phyloP scores from a whole-genome alignment of 2,797 vertebrate species.

The Furcifer pardalis region DNA sequence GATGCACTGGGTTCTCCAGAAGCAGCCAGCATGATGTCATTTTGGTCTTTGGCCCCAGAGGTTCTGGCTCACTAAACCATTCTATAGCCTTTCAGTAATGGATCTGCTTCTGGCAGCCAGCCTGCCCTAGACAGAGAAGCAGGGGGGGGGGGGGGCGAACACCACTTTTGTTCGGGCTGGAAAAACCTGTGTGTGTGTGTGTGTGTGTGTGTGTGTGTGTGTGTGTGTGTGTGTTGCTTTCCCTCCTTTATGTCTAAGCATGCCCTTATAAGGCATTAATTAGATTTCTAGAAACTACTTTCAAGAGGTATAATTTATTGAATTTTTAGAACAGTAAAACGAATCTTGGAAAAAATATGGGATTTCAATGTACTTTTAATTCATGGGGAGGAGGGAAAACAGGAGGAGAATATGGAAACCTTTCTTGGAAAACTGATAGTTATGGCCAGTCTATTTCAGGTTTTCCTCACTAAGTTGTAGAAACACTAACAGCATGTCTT shows the following conservation, averaged over 20 bases:
- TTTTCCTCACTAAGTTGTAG: not conserved
- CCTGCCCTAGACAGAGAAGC: not conserved
- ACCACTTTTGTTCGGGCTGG: constrained; percentile 10
- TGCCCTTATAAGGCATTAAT: constrained; percentile 1
- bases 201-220: no score
- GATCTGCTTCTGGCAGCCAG: constrained; percentile 29
- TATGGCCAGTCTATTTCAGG: not conserved
- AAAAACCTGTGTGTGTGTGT: constrained; percentile 3
- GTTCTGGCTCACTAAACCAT: constrained; percentile 26
- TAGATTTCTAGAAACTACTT: constrained; percentile 25
- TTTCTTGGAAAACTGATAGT: not conserved
- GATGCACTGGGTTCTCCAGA: constrained; percentile 26
- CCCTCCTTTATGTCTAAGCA: constrained; percentile 5
- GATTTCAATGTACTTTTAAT: not conserved
- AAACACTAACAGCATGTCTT: no score
- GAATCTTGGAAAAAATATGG: not conserved
- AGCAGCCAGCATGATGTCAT: constrained; percentile 37
- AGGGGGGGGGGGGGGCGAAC: not conserved
- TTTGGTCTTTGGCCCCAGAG: constrained; percentile 21
- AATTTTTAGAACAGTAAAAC: constrained; percentile 1
- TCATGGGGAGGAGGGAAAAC: not conserved
- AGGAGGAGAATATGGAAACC: not conserved
- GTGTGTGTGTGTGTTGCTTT: constrained; percentile 6
- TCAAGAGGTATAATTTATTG: not conserved
- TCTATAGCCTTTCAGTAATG: constrained; percentile 33